Evolutionary conservation across 2,113 vertebrate genomes (phyloP).

Genomic region (Reinhardtius hippoglossoides): DNA sequence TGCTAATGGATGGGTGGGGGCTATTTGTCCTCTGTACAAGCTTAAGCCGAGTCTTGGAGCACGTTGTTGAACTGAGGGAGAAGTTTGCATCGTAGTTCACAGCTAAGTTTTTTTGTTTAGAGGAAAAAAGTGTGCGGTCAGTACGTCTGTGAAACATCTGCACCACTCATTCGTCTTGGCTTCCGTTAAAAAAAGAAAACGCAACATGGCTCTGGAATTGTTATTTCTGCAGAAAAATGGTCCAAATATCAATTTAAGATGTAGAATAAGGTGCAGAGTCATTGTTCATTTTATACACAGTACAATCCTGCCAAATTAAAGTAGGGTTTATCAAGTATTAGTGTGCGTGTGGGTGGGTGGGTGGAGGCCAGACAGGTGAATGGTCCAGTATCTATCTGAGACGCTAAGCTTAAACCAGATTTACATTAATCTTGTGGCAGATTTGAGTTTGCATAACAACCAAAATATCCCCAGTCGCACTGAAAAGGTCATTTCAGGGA

Average conservation of each 20-base stretch:
- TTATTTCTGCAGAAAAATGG: not conserved
- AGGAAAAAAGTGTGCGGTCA: not conserved
- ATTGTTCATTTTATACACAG: not conserved
- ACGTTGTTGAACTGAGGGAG: not conserved
- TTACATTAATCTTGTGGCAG: not conserved
- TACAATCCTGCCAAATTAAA: not conserved
- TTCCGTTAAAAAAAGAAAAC: no score
- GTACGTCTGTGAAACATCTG: not conserved
- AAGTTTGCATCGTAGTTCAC: conserved; percentile 16
- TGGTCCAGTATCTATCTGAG: not conserved
- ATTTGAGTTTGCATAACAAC: not conserved
- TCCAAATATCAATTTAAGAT: not conserved
- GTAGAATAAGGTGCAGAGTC: not conserved
- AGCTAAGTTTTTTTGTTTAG: not conserved
- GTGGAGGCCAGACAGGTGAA: not conserved
- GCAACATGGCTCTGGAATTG: not conserved
- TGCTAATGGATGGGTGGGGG: not conserved
- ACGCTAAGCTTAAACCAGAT: not conserved
- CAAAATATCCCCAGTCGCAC: not conserved
- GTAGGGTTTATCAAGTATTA: no score
- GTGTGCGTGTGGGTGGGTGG: not conserved
- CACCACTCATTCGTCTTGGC: not conserved
- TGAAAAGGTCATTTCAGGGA: no score
- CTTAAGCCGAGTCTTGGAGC: conserved; percentile 29
- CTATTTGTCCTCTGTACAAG: conserved; percentile 35